A percentile compares a stretch with the other conserved stretches of the same genome.
phyloP scores from a whole-genome alignment of 2,797 vertebrate species.

The Notolepis coatsorum region DNA sequence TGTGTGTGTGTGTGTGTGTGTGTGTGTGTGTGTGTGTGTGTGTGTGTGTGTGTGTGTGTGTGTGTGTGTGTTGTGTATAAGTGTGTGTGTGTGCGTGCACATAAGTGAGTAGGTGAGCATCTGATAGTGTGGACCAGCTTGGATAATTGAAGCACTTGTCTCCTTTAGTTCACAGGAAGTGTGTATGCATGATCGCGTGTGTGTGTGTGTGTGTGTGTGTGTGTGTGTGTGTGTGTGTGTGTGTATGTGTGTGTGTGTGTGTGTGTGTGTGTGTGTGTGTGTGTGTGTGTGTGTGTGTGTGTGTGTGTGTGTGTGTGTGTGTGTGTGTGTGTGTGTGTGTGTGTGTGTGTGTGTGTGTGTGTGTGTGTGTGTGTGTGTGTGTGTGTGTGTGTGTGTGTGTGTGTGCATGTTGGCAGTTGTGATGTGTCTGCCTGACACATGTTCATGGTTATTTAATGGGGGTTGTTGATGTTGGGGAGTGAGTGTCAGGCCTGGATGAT shows the following conservation, averaged over 20 bases:
- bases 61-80: not conserved
- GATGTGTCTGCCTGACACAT: constrained; percentile 29
- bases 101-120: constrained; percentile 19
- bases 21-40: too few relatives aligned
- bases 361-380: not conserved
- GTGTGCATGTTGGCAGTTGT: constrained; percentile 14
- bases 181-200: constrained; percentile 5
- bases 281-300: too few relatives aligned
- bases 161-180: constrained; percentile 27
- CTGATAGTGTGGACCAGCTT: too few relatives aligned
- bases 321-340: too few relatives aligned
- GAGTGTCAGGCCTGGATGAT: constrained; percentile 21
- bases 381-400: not conserved
- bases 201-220: constrained; percentile 1
- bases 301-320: too few relatives aligned
- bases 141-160: constrained; percentile 55
- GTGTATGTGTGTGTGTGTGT: not conserved
- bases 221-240: constrained; percentile 12
- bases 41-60: constrained; percentile 1
- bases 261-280: not conserved
- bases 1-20: too few relatives aligned
- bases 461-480: constrained; percentile 44
- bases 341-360: not conserved
- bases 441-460: constrained; percentile 46
- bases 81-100: constrained; percentile 14